Percentiles rank a stretch among this genome's conserved stretches.
Conservation (phyloP, 1,140 invertebrate species). For the Choristoneura fumiferana region DNA sequence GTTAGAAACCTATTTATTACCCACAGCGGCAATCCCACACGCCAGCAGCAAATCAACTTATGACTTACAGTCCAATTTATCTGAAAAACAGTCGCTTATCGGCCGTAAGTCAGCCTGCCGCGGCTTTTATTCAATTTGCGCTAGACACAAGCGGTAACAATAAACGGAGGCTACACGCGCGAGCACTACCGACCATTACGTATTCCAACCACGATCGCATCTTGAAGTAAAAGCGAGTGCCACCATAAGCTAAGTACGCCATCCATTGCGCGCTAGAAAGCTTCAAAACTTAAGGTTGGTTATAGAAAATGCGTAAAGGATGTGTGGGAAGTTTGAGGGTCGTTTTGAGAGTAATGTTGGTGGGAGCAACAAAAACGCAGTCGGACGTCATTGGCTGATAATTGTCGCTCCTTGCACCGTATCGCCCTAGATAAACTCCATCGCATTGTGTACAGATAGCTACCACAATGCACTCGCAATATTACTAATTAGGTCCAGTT, state of each 20-base stretch:
- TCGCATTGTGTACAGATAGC: conserved; percentile 67
- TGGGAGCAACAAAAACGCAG: conserved; percentile 34
- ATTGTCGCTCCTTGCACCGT: conserved; percentile 65
- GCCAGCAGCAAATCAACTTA: conserved; percentile 16
- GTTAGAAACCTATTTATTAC: conserved; percentile 8
- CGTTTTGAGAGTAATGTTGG: not conserved
- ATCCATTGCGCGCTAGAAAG: not conserved
- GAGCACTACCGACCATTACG: conserved; percentile 73
- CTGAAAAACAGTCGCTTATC: conserved; percentile 18
- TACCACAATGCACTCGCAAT: conserved; percentile 71
- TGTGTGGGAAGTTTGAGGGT: too few species aligned
- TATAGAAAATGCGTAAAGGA: conserved; percentile 22
- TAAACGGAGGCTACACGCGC: conserved; percentile 60
- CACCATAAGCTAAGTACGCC: not conserved
- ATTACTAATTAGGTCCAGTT: conserved; percentile 76
- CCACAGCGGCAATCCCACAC: not conserved
- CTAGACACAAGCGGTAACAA: conserved; percentile 55
- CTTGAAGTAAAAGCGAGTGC: conserved; percentile 19
- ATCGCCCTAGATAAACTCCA: conserved; percentile 75
- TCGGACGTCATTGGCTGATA: conserved; percentile 61
- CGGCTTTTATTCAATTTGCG: conserved; percentile 52
- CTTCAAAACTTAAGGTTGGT: not conserved
- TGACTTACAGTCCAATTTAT: conserved; percentile 19
- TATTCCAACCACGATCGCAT: conserved; percentile 61
- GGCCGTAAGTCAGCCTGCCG: conserved; percentile 9